Evolutionary conservation across 2,797 vertebrate species (phyloP).

Genomic region (Eleutherodactylus coqui): DNA sequence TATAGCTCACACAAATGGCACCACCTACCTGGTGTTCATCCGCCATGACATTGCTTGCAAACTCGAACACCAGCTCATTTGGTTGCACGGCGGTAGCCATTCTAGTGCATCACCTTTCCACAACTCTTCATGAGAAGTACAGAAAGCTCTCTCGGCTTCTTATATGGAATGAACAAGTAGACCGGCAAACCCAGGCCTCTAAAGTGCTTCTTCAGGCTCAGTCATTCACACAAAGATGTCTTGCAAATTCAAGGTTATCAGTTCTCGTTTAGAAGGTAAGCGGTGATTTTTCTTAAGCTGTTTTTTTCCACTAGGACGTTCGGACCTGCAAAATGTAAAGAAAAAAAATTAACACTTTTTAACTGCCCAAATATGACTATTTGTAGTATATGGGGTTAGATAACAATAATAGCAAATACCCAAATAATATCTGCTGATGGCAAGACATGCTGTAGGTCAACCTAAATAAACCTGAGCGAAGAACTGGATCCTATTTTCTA

Average conservation of each 20-base stretch:
- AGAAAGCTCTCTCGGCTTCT: constrained; percentile 34
- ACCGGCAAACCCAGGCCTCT: neutral
- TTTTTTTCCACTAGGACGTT: constrained; percentile 64
- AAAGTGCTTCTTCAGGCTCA: constrained; percentile 26
- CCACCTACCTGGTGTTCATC: constrained; percentile 86
- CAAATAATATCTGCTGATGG: too few relatives aligned
- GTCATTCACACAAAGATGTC: constrained; percentile 12
- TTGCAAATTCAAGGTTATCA: neutral
- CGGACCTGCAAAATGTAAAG: constrained; percentile 65
- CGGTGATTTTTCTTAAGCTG: constrained; percentile 63
- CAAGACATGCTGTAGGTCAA: neutral
- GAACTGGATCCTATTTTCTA: neutral
- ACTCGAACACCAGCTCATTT: constrained; percentile 93
- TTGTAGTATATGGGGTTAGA: too few relatives aligned
- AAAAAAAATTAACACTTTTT: neutral
- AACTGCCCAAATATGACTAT: too few relatives aligned
- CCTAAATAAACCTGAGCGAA: neutral
- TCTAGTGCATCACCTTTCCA: constrained; percentile 77
- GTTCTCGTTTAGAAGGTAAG: neutral
- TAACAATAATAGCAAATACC: too few relatives aligned
- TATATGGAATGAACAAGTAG: neutral
- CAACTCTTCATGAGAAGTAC: constrained; percentile 75
- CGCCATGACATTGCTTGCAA: constrained; percentile 90
- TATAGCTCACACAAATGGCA: too few relatives aligned
- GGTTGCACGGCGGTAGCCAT: constrained; percentile 88